Evolutionary conservation across 2,113 vertebrate genomes (phyloP).

Genomic region (Scopus umbretta): DNA sequence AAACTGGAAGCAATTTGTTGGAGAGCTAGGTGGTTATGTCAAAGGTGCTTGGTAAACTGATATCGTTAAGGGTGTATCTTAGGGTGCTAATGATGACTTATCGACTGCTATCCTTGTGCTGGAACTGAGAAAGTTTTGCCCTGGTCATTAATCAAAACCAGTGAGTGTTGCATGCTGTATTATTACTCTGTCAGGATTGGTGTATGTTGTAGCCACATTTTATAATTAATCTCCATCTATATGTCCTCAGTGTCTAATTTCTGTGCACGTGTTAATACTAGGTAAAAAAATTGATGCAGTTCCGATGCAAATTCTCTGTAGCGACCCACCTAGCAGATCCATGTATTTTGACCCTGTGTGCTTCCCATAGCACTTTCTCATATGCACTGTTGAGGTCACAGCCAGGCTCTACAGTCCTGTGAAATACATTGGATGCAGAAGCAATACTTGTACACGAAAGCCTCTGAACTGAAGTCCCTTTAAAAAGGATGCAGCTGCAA

Average conservation of each 20-base stretch:
- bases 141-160: background rate
- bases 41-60: background rate
- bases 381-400: accelerated
- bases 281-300: accelerated
- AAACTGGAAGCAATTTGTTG: background rate
- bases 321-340: accelerated
- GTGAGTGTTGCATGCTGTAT: background rate
- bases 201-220: background rate
- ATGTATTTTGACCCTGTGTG: accelerated
- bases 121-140: background rate
- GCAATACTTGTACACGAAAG: background rate
- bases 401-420: background rate
- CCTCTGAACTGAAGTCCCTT: background rate
- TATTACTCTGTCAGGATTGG: background rate
- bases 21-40: background rate
- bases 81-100: background rate
- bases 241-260: background rate
- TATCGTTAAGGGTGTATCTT: background rate
- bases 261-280: accelerated
- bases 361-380: background rate
- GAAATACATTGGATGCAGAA: background rate
- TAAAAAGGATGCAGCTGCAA: conserved; percentile 36
- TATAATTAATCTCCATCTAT: background rate
- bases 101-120: background rate
- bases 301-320: accelerated